These are phyloP conservation scores for Ctenoplectra terminalis DNA, from an alignment of 1,140 invertebrate genomes.

Conservation along the genomic window DNA sequence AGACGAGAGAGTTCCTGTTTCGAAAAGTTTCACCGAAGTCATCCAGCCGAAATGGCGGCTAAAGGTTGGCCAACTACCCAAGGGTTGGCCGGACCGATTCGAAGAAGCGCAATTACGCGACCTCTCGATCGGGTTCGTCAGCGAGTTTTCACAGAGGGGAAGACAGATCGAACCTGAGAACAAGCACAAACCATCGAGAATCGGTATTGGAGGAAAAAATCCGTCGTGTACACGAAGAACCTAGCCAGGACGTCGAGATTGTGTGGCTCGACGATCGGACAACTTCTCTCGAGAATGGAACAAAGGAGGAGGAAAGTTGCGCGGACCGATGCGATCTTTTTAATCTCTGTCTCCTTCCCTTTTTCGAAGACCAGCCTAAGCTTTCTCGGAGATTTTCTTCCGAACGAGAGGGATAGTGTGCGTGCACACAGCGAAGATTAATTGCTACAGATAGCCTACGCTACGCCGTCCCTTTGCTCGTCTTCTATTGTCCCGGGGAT, in stretches of 20 bases:
- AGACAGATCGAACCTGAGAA: background rate
- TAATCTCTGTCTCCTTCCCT: constrained; percentile 3
- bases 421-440: constrained; percentile 26
- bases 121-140: background rate
- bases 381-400: background rate
- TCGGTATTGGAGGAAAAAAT: background rate
- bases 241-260: background rate
- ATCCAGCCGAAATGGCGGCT: background rate
- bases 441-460: constrained; percentile 36
- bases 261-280: background rate
- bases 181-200: background rate
- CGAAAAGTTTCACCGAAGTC: background rate
- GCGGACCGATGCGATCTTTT: constrained; percentile 22
- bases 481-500: background rate
- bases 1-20: background rate
- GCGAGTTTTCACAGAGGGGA: background rate
- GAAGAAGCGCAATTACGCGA: constrained; percentile 28
- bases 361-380: background rate
- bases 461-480: no score
- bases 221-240: background rate
- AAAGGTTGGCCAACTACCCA: background rate
- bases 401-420: background rate
- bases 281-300: background rate
- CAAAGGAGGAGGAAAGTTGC: constrained; percentile 7
- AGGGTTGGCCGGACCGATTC: background rate